phyloP scores from a whole-genome alignment of 2,888 invertebrate genomes.

The Saturnia japonica region DNA sequence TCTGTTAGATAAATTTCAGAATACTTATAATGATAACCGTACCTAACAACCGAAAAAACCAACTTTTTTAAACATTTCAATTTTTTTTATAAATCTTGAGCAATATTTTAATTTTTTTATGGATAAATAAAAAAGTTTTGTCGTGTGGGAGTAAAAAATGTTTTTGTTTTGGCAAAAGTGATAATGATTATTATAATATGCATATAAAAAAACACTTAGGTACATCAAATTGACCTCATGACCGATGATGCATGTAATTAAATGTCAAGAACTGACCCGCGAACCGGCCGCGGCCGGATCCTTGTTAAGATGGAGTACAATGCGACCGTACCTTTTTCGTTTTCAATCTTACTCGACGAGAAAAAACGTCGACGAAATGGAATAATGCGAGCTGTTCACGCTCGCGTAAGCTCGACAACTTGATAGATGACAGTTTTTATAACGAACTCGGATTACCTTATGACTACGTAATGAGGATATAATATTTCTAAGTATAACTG shows the following conservation, averaged over 20 bases:
- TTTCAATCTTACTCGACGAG: slow-evolving; percentile 6
- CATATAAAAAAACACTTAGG: not conserved
- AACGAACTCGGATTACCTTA: not conserved
- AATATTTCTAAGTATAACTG: not conserved
- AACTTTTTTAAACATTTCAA: too few species aligned
- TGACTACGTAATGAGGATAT: not conserved
- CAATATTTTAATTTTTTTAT: too few species aligned
- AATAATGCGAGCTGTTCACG: slow-evolving; percentile 5
- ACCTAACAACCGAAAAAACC: too few species aligned
- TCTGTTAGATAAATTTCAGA: too few species aligned
- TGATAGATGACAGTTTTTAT: not conserved
- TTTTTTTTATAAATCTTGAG: too few species aligned
- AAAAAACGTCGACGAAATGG: not conserved
- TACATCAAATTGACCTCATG: not conserved
- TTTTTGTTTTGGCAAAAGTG: too few species aligned
- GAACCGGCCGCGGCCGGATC: too few species aligned
- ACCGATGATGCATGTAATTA: not conserved
- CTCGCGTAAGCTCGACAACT: not conserved
- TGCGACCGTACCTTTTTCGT: slow-evolving; percentile 13
- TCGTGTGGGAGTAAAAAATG: too few species aligned
- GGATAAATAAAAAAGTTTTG: too few species aligned
- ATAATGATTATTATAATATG: too few species aligned
- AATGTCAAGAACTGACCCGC: not conserved
- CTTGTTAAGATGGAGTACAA: slow-evolving; percentile 9
- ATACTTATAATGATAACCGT: too few species aligned